Base-by-base conservation (phyloP, 2,888 invertebrate species). In the Himalopsyche tibetana region DNA sequence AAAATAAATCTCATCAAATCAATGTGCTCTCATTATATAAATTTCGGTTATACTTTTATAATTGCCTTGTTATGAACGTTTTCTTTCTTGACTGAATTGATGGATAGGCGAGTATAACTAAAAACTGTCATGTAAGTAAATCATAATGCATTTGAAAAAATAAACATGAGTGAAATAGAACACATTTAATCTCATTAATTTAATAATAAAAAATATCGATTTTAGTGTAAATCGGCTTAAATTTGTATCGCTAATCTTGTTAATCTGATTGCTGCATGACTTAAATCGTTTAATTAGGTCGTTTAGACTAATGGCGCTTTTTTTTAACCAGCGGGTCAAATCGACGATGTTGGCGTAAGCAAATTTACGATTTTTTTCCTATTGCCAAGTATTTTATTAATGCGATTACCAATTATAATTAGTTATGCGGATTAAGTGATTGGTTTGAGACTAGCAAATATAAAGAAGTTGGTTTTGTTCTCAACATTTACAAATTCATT, bases 301-400 rank as follows among this genome's bases (percentile, higher is more conserved):
- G 28, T 69, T 69, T 8, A 69, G 69, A 28, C 28, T 28, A 69
- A 69, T 69, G 36, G 36, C 69, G 69, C 2, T 69, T 28, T 69
- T 28, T n/a, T 36, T 28, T 69, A 69, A 36, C 69, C 5, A 28
- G 69, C 69, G 36, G 69, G 69, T 28, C 69, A 69, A 69, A 36
- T 69, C 69, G 69, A 69, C 36, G 69, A 69, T 69, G 19, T 69
- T 69, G 69, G 28, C 28, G 69, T 28, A 69, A 69, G 8, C 69
- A 69, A 2, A 19, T 11, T 36, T 69, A 28, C 9, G 6, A 28
- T 69, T 28, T 69, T 56, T 69, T 28, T 28, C 8, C 28, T 36
- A 11, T 45, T 9, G 9, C 45, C 28, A 28, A 69, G 5, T 28
- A 6, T 15, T 5, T 19, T 69, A 28, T 69, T 36, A 63, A 63